A percentile compares a stretch with the other conserved stretches of the same genome.
phyloP scores from a whole-genome alignment of 2,113 vertebrate species.

The Equus przewalskii region DNA sequence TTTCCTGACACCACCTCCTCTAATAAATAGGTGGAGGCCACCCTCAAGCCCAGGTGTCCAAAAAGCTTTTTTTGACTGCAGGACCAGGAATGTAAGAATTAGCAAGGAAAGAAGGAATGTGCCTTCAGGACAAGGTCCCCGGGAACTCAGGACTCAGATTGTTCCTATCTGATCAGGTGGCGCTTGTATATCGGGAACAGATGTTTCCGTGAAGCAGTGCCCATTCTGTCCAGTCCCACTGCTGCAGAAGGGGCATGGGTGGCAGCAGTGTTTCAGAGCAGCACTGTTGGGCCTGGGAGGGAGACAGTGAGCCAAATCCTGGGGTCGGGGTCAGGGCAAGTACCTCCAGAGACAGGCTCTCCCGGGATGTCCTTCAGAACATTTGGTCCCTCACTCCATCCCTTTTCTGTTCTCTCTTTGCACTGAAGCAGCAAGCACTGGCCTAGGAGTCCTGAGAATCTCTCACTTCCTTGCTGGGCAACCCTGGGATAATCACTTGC shows the following conservation, averaged over 20 bases:
- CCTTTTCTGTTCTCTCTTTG: not conserved
- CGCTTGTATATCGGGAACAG: not conserved
- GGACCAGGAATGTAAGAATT: not conserved
- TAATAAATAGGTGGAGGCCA: not conserved
- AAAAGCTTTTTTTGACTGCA: not conserved
- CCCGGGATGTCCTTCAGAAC: not conserved
- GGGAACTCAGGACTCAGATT: not conserved
- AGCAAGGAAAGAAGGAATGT: not conserved
- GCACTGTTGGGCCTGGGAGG: not conserved
- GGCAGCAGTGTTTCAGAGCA: conserved; percentile 18
- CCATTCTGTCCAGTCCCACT: not conserved
- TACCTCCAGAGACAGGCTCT: not conserved
- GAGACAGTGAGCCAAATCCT: not conserved
- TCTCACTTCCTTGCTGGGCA: not conserved
- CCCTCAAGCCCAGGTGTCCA: not conserved
- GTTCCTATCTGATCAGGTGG: not conserved
- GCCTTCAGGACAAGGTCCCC: not conserved
- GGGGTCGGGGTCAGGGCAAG: not conserved
- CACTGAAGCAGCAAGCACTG: not conserved
- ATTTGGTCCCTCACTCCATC: not conserved
- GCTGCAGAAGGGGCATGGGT: not conserved
- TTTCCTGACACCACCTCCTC: not conserved
- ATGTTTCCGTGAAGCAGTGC: not conserved
- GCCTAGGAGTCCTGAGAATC: not conserved
- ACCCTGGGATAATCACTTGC: not conserved